Base-by-base conservation (phyloP, 2,797 vertebrate species). In the Sebastes elongatus region DNA sequence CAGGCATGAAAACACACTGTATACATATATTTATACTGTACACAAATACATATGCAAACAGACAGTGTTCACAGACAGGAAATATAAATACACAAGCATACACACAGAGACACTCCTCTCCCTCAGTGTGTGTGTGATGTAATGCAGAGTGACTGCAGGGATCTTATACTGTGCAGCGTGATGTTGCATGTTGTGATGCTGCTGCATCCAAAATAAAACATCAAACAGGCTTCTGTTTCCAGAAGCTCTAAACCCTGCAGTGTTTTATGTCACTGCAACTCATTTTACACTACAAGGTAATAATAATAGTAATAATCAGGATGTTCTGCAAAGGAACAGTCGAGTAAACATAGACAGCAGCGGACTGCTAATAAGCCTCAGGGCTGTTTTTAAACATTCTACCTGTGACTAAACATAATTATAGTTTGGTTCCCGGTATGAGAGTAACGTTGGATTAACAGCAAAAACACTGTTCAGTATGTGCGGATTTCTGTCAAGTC, bases 71-170 rank as follows among this genome's bases (percentile, higher is more conserved):
- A 18, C 18, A 20, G n/a, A 35, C 10, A 64, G 10, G 23, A 53
- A 33, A 25, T 32, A 27, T 11, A 53, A 33, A 25, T 32, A 27
- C 14, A 67, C 67, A 59, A n/a, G 32, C 11, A 38, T 18, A 22
- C 57, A 71, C 60, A 33, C 20, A 30, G 14, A 63, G 28, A 73
- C 35, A 46, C 32, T 28, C 53, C 11, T 63, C n/a, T 4, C 23
- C 62, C 23, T 33, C 35, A 6, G 38, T 60, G 56, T 46, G 69
- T 46, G 65, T 42, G 59, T 67, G 69, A 86, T 81, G 65, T 76
- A 23, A 82, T 87, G 79, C 72, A 70, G 28, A 60, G 62, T 73
- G 78, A 78, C 84, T 82, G 86, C 80, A 66, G 80, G 74, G 80
- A 46, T 69, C 71, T 71, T 20, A 20, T 20, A 20, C 73, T 80